Percentiles rank a stretch among this genome's conserved stretches.
phyloP scores from a whole-genome alignment of 2,797 vertebrate genomes.

The Labroides dimidiatus region DNA sequence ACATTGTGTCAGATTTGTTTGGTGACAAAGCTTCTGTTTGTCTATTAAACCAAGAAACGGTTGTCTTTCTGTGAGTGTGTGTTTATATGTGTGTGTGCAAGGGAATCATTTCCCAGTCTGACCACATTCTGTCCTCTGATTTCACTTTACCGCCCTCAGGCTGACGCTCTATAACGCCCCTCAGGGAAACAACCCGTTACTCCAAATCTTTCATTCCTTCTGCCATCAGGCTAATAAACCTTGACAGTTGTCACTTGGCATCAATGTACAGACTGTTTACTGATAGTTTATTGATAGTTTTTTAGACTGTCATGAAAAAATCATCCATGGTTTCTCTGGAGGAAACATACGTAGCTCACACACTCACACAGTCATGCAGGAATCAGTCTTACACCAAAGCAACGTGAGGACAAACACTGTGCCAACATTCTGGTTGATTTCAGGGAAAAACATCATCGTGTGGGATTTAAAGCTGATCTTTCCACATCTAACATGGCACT shows the following conservation, averaged over 20 bases:
- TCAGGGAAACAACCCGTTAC: no score
- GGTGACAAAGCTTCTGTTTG: slow-evolving; percentile 68
- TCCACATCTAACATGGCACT: not conserved
- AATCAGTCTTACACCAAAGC: not conserved
- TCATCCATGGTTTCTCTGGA: slow-evolving; percentile 25
- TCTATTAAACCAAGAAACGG: slow-evolving; percentile 38
- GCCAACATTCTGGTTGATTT: not conserved
- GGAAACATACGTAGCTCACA: slow-evolving; percentile 35
- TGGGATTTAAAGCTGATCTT: slow-evolving; percentile 1
- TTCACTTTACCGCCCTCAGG: no score
- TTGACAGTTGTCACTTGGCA: no score
- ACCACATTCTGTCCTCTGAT: no score
- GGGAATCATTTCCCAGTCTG: no score
- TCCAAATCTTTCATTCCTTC: no score
- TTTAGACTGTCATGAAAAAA: slow-evolving; percentile 33
- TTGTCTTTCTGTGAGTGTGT: slow-evolving; percentile 43
- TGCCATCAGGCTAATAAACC: no score
- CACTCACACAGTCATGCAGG: not conserved
- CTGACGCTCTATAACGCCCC: no score
- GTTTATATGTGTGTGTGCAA: slow-evolving; percentile 10
- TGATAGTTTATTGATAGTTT: no score
- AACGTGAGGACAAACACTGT: not conserved
- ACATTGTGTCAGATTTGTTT: slow-evolving; percentile 45
- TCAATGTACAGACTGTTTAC: no score
- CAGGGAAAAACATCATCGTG: not conserved